Evolutionary conservation across 2,888 invertebrate genomes (phyloP).

Genomic region (Watsonalla cultraria): DNA sequence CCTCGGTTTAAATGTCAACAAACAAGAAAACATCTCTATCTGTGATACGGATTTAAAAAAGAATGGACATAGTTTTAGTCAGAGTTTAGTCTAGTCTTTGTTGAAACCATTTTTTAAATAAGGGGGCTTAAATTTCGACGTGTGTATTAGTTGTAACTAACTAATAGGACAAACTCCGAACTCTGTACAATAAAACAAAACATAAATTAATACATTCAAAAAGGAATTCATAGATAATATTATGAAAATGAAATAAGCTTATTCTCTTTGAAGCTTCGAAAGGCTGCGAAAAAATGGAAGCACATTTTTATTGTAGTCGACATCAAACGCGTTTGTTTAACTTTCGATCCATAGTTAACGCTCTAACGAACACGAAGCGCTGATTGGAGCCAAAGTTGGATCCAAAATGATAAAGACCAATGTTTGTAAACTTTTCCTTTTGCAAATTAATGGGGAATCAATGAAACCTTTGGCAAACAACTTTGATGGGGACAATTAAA

Average conservation of each 20-base stretch:
- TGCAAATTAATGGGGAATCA: conserved; percentile 39
- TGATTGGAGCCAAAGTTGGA: not conserved
- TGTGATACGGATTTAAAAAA: too few species aligned
- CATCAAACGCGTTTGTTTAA: not conserved
- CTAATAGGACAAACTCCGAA: too few species aligned
- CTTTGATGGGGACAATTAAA: conserved; percentile 24
- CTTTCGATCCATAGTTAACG: not conserved
- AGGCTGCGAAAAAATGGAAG: not conserved
- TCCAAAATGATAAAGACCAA: conserved; percentile 32
- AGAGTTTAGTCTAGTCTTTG: too few species aligned
- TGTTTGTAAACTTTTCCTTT: conserved; percentile 29
- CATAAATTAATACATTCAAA: too few species aligned
- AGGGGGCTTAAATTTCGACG: too few species aligned
- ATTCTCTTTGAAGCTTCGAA: not conserved
- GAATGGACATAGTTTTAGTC: too few species aligned
- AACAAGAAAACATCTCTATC: too few species aligned
- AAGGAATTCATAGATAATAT: too few species aligned
- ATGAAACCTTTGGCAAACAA: conserved; percentile 27
- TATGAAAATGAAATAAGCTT: not conserved
- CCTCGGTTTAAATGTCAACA: too few species aligned
- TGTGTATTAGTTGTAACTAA: too few species aligned
- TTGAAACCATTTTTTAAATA: too few species aligned
- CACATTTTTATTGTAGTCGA: not conserved
- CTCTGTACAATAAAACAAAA: too few species aligned
- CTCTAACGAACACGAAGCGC: not conserved